Base-by-base conservation (phyloP, 2,113 vertebrate species). In the Gobius niger region DNA sequence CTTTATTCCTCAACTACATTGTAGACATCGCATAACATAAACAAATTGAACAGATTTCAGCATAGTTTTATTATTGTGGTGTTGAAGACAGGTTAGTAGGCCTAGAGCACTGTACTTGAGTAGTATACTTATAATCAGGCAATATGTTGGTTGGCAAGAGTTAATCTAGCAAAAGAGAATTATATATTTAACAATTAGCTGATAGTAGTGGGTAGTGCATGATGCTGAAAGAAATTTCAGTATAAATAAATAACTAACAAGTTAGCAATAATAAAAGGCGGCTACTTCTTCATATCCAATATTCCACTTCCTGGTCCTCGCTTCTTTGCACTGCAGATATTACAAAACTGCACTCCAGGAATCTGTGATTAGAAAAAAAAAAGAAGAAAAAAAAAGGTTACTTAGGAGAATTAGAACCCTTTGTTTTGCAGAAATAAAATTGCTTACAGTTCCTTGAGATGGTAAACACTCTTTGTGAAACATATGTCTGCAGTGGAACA, bases 401-500 rank as follows among this genome's bases (percentile, higher is more conserved):
- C 4, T 34, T 34, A 15, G 62, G 62, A 3, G 1, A 60, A 6
- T 46, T 12, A n/a, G 7, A 42, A 57, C 11, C 67, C 6, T 19
- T 13, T 47, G 42, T 34, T 8, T 40, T 19, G 13, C 6, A 54
- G 9, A n/a, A 62, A 6, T 41, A 60, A 7, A 13, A 24, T 44
- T 72, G 82, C 95, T 94, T 91, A 99, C 98, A 56, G 91, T 87
- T 91, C 92, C 94, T 41, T 94, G 82, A 15, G 94, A 92, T 0
- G 96, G 95, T 63, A 98, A 93, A 84, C 98, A 99, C 72, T 98
- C 98, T 77, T 95, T 98, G 83, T 99, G 98, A 86, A 99, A 98
- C 97, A 98, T 97, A 54, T 99, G 98, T 72, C 97, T 95, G 91
- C 98, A 99, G 87, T 99, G 94, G 85, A 99, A 99, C 75, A 97